phyloP scores from a whole-genome alignment of 2,888 invertebrate species.

The Melolontha melolontha region DNA sequence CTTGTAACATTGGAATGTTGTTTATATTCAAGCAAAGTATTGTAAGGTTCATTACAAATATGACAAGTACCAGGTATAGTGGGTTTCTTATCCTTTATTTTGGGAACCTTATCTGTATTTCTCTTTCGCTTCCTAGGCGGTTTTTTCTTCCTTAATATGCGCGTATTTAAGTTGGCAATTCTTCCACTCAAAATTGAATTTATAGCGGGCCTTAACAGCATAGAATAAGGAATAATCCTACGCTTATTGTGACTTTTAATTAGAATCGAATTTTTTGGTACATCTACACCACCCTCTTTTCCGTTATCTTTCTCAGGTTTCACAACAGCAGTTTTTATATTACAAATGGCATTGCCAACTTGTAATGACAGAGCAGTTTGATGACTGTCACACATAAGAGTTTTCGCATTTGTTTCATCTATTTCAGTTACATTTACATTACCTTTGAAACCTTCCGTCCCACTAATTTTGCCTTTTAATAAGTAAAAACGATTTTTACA shows the following conservation, averaged over 20 bases:
- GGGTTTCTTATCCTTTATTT: slow-evolving; percentile 14
- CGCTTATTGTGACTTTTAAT: slow-evolving; percentile 16
- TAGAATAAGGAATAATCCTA: slow-evolving; percentile 13
- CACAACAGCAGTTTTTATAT: slow-evolving; percentile 6
- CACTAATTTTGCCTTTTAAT: slow-evolving; percentile 6
- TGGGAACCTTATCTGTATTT: background rate
- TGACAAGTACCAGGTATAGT: slow-evolving; percentile 28
- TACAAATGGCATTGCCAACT: slow-evolving; percentile 25
- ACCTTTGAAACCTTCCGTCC: background rate
- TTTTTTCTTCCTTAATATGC: slow-evolving; percentile 10
- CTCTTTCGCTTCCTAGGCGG: slow-evolving; percentile 9
- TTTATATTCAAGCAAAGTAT: slow-evolving; percentile 33
- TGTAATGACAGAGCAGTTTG: background rate
- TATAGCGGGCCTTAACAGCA: slow-evolving; percentile 18
- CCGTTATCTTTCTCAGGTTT: background rate
- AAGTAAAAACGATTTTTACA: slow-evolving; percentile 27
- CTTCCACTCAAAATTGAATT: slow-evolving; percentile 6
- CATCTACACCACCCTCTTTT: background rate
- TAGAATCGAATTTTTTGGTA: slow-evolving; percentile 2
- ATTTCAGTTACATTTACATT: slow-evolving; percentile 26
- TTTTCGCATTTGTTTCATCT: slow-evolving; percentile 28
- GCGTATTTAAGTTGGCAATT: background rate
- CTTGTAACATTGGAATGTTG: slow-evolving; percentile 31
- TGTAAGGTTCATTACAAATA: slow-evolving; percentile 19
- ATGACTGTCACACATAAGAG: slow-evolving; percentile 4